These are phyloP conservation scores for Yponomeuta sedellus DNA, from an alignment of 2,888 invertebrate genomes.

Conservation along the genomic window DNA sequence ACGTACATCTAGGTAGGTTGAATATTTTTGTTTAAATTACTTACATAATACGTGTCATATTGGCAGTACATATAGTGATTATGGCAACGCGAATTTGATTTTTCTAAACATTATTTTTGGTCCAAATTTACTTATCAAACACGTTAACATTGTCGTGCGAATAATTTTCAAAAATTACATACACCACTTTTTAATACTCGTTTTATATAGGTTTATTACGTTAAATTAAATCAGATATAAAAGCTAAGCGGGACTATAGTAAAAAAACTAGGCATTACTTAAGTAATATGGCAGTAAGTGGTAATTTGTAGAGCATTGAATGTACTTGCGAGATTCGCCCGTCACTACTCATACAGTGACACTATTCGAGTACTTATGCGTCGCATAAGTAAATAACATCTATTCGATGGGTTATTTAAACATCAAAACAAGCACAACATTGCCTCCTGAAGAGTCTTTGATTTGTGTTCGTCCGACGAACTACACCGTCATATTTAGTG, in stretches of 20 bases:
- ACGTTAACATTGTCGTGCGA: slow-evolving; percentile 45
- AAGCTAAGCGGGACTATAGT: slow-evolving; percentile 66
- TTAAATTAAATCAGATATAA: slow-evolving; percentile 47
- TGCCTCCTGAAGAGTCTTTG: slow-evolving; percentile 31
- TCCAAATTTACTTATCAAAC: slow-evolving; percentile 56
- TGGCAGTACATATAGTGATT: slow-evolving; percentile 36
- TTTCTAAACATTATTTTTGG: slow-evolving; percentile 69
- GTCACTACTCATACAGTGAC: slow-evolving; percentile 37
- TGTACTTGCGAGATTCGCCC: slow-evolving; percentile 60
- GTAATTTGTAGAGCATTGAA: slow-evolving; percentile 32
- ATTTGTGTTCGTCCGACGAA: slow-evolving; percentile 26
- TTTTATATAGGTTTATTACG: slow-evolving; percentile 50
- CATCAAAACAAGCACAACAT: slow-evolving; percentile 47
- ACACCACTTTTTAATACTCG: slow-evolving; percentile 72
- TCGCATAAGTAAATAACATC: slow-evolving; percentile 45
- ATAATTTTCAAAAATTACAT: slow-evolving; percentile 58
- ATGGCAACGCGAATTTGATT: slow-evolving; percentile 74
- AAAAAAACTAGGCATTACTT: slow-evolving; percentile 53
- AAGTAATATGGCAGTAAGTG: slow-evolving; percentile 72
- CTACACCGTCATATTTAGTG: slow-evolving; percentile 11
- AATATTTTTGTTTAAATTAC: slow-evolving; percentile 33
- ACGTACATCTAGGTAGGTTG: slow-evolving; percentile 2
- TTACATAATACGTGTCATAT: slow-evolving; percentile 47
- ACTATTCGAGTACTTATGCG: slow-evolving; percentile 50
- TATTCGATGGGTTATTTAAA: slow-evolving; percentile 66